Evolutionary conservation across 1,140 invertebrate species (phyloP).

Genomic region (Teleogryllus occipitalis): DNA sequence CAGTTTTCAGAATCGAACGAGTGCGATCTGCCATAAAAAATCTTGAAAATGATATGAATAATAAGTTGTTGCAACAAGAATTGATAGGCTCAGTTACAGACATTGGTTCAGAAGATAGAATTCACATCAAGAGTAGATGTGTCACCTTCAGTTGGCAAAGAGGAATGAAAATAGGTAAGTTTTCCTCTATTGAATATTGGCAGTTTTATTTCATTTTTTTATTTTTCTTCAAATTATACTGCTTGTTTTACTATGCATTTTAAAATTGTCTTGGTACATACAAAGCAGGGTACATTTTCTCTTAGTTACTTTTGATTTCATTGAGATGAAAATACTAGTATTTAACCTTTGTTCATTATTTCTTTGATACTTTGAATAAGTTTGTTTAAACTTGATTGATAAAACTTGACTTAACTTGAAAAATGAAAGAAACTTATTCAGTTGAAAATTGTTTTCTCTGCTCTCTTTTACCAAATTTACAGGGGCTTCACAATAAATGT

Average conservation of each 20-base stretch:
- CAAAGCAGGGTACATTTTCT: neutral
- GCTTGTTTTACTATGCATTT: neutral
- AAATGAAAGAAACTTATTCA: too few species aligned
- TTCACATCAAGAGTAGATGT: slow-evolving; percentile 51
- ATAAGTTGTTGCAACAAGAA: slow-evolving; percentile 47
- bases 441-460: too few species aligned
- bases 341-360: too few species aligned
- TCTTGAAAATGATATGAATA: slow-evolving; percentile 57
- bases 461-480: too few species aligned
- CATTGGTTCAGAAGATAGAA: slow-evolving; percentile 42
- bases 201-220: neutral
- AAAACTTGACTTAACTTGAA: too few species aligned
- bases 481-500: too few species aligned
- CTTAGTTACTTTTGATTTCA: too few species aligned
- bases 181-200: slow-evolving; percentile 21
- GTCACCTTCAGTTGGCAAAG: slow-evolving; percentile 88
- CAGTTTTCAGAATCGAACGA: slow-evolving; percentile 27
- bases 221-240: neutral
- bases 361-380: too few species aligned
- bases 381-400: too few species aligned
- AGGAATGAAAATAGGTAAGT: slow-evolving; percentile 77
- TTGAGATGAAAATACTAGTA: too few species aligned
- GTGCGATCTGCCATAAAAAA: slow-evolving; percentile 47
- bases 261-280: neutral
- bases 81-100: slow-evolving; percentile 62